Base-by-base conservation (phyloP, 1,140 invertebrate genomes). In the Tigriopus japonicus region DNA sequence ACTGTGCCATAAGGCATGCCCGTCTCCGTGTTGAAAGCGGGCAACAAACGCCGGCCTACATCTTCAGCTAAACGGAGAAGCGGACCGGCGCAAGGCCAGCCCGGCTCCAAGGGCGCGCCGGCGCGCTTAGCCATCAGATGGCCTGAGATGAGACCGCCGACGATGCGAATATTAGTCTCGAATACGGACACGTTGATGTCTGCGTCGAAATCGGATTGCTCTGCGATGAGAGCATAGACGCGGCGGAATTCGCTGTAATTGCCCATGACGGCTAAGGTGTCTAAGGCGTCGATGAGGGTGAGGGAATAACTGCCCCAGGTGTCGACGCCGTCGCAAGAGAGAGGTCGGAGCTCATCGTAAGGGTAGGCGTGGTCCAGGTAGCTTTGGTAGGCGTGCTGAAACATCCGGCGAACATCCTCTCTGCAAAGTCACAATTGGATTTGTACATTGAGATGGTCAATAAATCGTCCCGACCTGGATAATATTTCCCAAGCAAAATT, bases 141-240 rank as follows among this genome's bases (percentile, higher is more conserved):
- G 14, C 94, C 95, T 72, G 91, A 94, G 0, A 99, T 71, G 9
- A 99, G 73, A 6, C 95, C 95, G 28, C 95, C 95, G 64, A 98
- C 84, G 66, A 98, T 93, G 71, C 96, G 77, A 59, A 99, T 99
- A 71, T 99, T 99, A 5, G 95, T 98, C 77, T 99, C 96, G 81
- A 99, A 99, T 0, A 99, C 95, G 45, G 93, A 98, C 0, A 98
- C 94, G 79, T 98, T 98, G 28, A 98, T 95, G 69, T 99, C 92
- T 40, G 83, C 80, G 74, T 98, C 91, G 76, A 97, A 96, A 69
- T 94, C 80, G 63, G 81, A 79, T 68, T 83, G 84, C 23, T 61
- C 1, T 5, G 59, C 19, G 1, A 61, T n/a, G 19, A 61, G 17
- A 12, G 19, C 14, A 10, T 61, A 61, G 0, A 96, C 91, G 66